Base-by-base conservation (phyloP, 2,888 invertebrate species). In the Pilophorus perplexus region DNA sequence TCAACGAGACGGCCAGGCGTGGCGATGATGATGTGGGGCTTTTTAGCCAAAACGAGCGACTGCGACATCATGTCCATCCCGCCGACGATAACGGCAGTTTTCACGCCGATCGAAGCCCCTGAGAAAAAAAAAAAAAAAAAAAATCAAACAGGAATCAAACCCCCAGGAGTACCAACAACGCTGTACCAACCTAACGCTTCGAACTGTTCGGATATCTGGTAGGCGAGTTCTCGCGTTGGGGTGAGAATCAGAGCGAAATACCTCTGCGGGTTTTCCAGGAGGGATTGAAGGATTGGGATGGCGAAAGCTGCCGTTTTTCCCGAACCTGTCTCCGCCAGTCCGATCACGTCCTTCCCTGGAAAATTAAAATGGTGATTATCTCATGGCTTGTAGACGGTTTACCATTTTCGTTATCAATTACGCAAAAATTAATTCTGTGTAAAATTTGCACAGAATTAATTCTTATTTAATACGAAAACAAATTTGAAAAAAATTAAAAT, bases 61-160 rank as follows among this genome's bases (percentile, higher is more conserved):
- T 99, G 99, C 0, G 93, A 88, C 75, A 93, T 90, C 94, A 97
- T 97, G 75, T 99, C 98, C 85, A 98, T 94, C 0, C 99, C 99
- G 50, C 99, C 99, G 2, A 99, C 98, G 74, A 99, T 89, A 0
- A 98, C 97, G 62, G 88, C 93, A 79, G 91, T 92, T 81, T 94
- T 93, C 0, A 99, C 89, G 38, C 97, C 97, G 76, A 99, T 93
- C 69, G 86, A 84, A 12, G 90, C 83, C 64, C 92, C 91, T 60
- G 20, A 8, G 46, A 22, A 2, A 6, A 22, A 6, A 5, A 48
- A 48, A 23, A 8, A 48, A 10, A 33, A 0, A 10, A 48, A 6
- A 38, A 40, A 38, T 22, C 57, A 38, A 57, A 4, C 27, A 50
- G 4, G 4, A 20, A 14, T 18, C 22, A 59, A 10, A 59, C 16